These are phyloP conservation scores for Eupithecia exiguata DNA, from an alignment of 2,888 invertebrate genomes.

Conservation along the genomic window DNA sequence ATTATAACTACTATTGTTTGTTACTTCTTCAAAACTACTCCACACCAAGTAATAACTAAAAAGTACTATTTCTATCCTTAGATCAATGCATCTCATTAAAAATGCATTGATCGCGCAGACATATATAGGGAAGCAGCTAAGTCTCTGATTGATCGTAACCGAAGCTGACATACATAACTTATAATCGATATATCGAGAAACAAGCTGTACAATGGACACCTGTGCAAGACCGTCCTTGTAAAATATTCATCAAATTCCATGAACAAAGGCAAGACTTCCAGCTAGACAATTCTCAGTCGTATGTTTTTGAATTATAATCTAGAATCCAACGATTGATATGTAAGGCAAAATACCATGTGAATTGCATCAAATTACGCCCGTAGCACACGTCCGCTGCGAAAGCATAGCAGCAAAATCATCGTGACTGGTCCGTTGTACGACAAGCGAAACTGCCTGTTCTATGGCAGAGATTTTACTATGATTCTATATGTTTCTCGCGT, in stretches of 20 bases:
- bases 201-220: conserved; percentile 5
- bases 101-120: neutral
- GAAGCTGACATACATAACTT: neutral
- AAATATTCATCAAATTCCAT: conserved; percentile 12
- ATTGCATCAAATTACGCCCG: neutral
- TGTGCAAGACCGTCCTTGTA: conserved; percentile 13
- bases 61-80: neutral
- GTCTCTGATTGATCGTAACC: too few species aligned
- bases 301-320: neutral
- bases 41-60: neutral
- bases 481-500: too few species aligned
- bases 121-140: too few species aligned
- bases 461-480: too few species aligned
- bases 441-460: too few species aligned
- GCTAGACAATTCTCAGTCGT: neutral
- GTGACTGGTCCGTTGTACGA: too few species aligned
- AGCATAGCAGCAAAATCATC: too few species aligned
- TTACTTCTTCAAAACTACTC: too few species aligned
- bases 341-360: neutral
- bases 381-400: too few species aligned
- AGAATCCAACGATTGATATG: neutral
- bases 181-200: conserved; percentile 17
- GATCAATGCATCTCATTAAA: neutral
- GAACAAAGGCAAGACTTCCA: neutral
- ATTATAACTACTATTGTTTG: too few species aligned